Evolutionary conservation across 2,888 invertebrate genomes (phyloP), one percentile per base, ranked within the genome.

Genomic region (Dugesia japonica): DNA sequence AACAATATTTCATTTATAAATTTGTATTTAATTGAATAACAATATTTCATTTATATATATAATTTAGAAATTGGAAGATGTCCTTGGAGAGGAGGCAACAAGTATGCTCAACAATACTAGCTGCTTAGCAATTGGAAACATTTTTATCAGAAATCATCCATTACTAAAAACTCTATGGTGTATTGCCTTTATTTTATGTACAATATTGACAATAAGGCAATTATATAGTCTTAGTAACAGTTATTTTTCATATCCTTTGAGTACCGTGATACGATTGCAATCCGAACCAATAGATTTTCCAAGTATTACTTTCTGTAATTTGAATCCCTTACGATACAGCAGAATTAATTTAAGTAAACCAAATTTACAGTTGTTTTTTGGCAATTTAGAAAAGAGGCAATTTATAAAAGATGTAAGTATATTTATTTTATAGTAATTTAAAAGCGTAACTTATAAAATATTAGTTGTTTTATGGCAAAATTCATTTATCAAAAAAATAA

Each of bases 251-350:
- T 80, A 79, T 71, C 79, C 76, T 17, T 38, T 79, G 76, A 79
- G 79, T 0, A 79, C 79, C 17, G 78, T 78, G 0, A 79, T 79
- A 71, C 79, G 79, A 73, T 77, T 80, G 13, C 78, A 79, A 26
- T 78, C 78, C 13, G 78, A 78, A 28, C 78, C 79, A 73, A 76
- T 79, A 9, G 75, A 77, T n/a, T 80, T 80, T 72, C 80, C 80
- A 0, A 77, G 79, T 15, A 76, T 80, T 23, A 80, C 80, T 1
- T 76, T 80, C 0, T 80, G 80, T 73, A 80, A 80, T 72, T 56
- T 79, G 13, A 80, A 80, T 71, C 78, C 78, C 7, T 77, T 79
- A 17, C 79, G 79, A 42, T 78, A 79, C 76, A 79, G 77, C 20
- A 77, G 38, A 26, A n/a, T 76, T 13, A 13, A 27, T 26, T 79